phyloP scores from a whole-genome alignment of 2,113 vertebrate species.

The Ailurus styani region DNA sequence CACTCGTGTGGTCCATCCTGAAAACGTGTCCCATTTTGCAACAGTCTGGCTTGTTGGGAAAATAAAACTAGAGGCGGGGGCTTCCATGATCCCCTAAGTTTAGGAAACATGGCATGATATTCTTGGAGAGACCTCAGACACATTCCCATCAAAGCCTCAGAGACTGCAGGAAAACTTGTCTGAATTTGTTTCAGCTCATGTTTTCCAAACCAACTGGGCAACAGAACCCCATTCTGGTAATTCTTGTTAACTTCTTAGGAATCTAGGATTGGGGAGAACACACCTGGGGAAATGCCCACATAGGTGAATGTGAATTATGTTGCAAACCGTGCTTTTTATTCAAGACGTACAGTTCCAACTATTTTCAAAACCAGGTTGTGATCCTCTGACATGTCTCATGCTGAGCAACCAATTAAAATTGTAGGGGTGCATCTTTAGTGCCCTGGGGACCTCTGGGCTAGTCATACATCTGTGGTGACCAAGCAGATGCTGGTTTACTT shows the following conservation, averaged over 20 bases:
- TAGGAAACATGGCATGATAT: not conserved
- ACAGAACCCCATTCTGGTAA: not conserved
- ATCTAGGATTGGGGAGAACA: not conserved
- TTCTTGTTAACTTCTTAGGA: not conserved
- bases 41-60: not conserved
- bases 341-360: not conserved
- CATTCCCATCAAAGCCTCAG: not conserved
- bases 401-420: not conserved
- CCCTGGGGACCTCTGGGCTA: not conserved
- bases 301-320: not conserved
- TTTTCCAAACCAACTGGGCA: not conserved
- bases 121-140: not conserved
- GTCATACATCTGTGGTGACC: not conserved
- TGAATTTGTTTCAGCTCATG: not conserved
- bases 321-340: not conserved
- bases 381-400: not conserved
- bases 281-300: not conserved
- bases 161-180: not conserved
- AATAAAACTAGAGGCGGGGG: not conserved
- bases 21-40: not conserved
- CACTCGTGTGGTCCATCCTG: not conserved
- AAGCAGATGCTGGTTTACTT: not conserved
- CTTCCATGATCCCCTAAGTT: not conserved
- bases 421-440: not conserved
- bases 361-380: not conserved